Evolutionary conservation across 37 sponge, comb jelly and placozoan genomes (phyloP).

Genomic region (Ianthella basta): DNA sequence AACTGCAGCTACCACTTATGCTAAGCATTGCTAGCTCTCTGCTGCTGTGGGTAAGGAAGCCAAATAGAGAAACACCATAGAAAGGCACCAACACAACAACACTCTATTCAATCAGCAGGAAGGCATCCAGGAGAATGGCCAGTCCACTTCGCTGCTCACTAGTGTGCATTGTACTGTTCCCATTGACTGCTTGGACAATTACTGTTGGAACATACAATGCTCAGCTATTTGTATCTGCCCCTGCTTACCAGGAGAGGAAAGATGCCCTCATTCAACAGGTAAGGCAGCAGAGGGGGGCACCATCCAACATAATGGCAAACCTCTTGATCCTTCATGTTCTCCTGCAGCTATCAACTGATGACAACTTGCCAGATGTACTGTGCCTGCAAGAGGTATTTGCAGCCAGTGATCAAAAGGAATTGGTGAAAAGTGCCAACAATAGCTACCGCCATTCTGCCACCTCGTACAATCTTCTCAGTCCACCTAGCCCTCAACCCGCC

Average conservation of each 20-base stretch:
- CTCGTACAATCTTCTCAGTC: background rate
- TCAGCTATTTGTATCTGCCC: background rate
- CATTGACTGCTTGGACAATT: background rate
- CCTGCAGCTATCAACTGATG: no score
- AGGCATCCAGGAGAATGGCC: no score
- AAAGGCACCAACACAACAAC: no score
- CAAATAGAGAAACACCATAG: no score
- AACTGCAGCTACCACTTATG: no score
- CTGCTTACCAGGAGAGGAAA: constrained; percentile 1
- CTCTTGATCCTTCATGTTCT: no score
- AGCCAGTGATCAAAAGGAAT: background rate
- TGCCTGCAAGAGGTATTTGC: constrained; percentile 18
- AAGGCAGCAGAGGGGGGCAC: background rate
- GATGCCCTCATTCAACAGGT: background rate
- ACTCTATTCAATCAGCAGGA: no score
- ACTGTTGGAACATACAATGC: constrained; percentile 14
- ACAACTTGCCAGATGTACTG: constrained; percentile 12
- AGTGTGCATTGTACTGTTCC: no score
- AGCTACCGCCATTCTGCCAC: background rate
- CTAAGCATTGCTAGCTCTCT: no score
- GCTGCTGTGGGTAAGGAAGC: no score
- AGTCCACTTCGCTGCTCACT: no score
- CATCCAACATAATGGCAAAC: no score
- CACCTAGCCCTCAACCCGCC: background rate
- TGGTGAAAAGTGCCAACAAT: background rate